Conservation (phyloP, 2,797 vertebrate genomes). For the Semaprochilodus insignis region DNA sequence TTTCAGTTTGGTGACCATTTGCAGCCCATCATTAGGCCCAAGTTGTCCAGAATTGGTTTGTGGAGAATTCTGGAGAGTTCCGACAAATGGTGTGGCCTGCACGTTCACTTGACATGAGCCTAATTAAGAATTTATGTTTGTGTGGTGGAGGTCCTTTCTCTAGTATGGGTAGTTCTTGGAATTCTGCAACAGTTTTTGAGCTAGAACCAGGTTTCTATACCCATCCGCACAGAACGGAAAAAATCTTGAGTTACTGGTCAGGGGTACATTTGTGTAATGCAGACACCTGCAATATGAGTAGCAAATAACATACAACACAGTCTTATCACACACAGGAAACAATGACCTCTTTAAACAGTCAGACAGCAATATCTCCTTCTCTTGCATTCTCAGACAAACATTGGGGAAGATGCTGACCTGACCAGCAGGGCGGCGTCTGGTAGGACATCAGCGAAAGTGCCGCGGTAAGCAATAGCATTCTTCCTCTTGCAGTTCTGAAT, state of each 20-base stretch:
- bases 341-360: not conserved
- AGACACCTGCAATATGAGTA: too few species aligned
- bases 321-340: not conserved
- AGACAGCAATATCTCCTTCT: not conserved
- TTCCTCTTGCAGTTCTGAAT: conserved; percentile 99
- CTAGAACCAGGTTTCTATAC: not conserved
- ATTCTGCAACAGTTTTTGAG: too few species aligned
- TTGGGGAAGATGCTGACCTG: conserved; percentile 80
- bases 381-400: not conserved
- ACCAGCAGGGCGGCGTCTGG: conserved; percentile 90
- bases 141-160: not conserved
- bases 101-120: too few species aligned
- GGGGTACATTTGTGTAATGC: not conserved
- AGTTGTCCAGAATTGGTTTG: too few species aligned
- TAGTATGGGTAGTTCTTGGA: too few species aligned
- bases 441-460: conserved; percentile 91
- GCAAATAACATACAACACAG: not conserved
- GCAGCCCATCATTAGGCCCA: too few species aligned
- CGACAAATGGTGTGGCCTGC: too few species aligned
- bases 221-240: not conserved
- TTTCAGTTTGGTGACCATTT: too few species aligned
- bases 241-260: not conserved
- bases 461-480: conserved; percentile 91
- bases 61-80: too few species aligned
- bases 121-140: not conserved